Base-by-base conservation (phyloP, 2,113 vertebrate species). In the Syngnathoides biaculeatus region DNA sequence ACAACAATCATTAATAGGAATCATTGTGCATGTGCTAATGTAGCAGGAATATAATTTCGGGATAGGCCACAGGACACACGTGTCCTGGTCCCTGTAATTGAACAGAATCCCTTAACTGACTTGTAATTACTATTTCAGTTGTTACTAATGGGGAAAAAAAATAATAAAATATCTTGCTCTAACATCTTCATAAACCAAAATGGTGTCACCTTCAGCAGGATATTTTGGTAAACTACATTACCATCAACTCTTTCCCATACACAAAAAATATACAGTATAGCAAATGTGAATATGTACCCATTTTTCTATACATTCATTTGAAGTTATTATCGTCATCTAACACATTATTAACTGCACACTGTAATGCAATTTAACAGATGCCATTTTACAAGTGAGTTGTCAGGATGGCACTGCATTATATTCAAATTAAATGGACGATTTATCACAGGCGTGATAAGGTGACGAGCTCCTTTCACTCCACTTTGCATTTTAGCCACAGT, bases 391-490 rank as follows among this genome's bases (percentile, higher is more conserved):
- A 14, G 24, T 56, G 24, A 56, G 12, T 15, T 56, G 66, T 67
- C 61, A 64, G 61, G 73, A 59, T 22, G n/a, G 3, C 10, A 22
- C 22, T 61, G 35, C n/a, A 42, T 61, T 14, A 14, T 61, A n/a
- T n/a, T 4, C 38, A 56, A 26, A 56, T 26, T 26, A 56, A 24
- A 56, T 27, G 24, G 53, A 56, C 13, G 12, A 56, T 56, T 27
- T 56, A 8, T 56, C 53, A 40, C 24, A 69, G 72, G 69, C 59
- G 60, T 71, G 79, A 82, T 71, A 78, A 27, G 64, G 48, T 55
- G 76, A 63, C 79, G 22, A 67, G 40, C 67, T 80, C 65, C 70
- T 77, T 83, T 73, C 69, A 77, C 69, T 69, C 59, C 60, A 72
- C 71, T 69, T 69, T 63, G 85, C 58, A 79, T 62, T 60, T 20